Evolutionary conservation across 2,888 invertebrate species (phyloP), one percentile per base, ranked within the genome.

Genomic region (Monochamus alternatus): DNA sequence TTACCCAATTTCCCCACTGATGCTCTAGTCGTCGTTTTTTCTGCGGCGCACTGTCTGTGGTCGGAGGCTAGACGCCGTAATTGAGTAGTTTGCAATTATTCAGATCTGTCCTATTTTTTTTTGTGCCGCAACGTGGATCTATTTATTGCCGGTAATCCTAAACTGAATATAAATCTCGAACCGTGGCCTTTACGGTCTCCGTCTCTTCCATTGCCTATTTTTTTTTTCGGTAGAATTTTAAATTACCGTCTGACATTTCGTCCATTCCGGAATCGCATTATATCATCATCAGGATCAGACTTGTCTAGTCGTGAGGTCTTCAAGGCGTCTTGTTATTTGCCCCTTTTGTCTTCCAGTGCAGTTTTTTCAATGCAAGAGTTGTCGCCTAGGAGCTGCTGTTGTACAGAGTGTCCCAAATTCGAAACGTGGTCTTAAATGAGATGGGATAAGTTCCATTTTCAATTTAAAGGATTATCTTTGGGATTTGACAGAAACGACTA

Each of bases 21-120:
- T 69, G 60, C 51, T 69, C 69, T 22, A 47, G 69, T 12, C 51
- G 47, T 30, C 10, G 10, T 69, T 69, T 69, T 69, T 69, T 51
- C 31, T 47, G 14, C 47, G 47, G 30, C 30, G 60, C 60, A 47
- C 60, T 60, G 69, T 69, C 69, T 69, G 69, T 60, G 69, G 60
- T 64, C 59, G 75, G 7, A 75, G 75, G 47, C 75, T 75, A 75
- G 75, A 75, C 75, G 66, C 62, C 58, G 60, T 75, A 75, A 75
- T 75, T 75, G 75, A 70, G 75, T 71, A 58, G 43, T 59, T 60
- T 47, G 68, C 58, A 68, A 69, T 69, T 69, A 69, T 69, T 69
- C 60, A 60, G 60, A 59, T 60, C 69, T 60, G 69, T 47, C 69
- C 69, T 69, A 60, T 43, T 69, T 69, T 43, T 69, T 69, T 69